Evolutionary conservation across 2,888 invertebrate species (phyloP), one percentile per base, ranked within the genome.

Genomic region (Nebria brevicollis): DNA sequence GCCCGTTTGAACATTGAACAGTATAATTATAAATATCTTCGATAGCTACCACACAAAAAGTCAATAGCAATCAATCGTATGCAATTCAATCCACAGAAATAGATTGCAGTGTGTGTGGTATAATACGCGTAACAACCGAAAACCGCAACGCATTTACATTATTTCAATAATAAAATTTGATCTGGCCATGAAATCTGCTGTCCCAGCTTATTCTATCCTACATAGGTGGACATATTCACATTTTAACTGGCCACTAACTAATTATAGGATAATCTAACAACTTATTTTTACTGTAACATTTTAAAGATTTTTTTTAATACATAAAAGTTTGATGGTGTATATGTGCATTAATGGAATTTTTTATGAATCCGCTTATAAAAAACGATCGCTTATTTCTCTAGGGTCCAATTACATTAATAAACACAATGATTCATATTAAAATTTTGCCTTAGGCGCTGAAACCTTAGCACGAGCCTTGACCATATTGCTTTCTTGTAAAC

Each of bases 101-200:
- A 11, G 54, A 54, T 54, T 54, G 54, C 54, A 54, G 54, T 54
- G 54, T 54, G 54, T 54, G 7, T 25, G 70, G 25, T 26, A 70
- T 70, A 70, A 70, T 70, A 41, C 13, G 25, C 15, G 66, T 73
- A 65, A 73, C 73, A 66, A 73, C 4, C 77, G 15, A 72, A 78
- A 73, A 66, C 77, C 72, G 77, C 72, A 72, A 25, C 72, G 64
- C 72, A 78, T 78, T 78, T 73, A 66, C 78, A 73, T 78, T 78
- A 78, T 66, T 78, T 54, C 78, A 72, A 73, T 78, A 78, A 78
- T 78, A 78, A 78, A 73, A 64, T 78, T 78, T 78, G 78, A 78
- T 73, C 73, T 66, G 73, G 72, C 73, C 73, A 78, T 78, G 78
- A 73, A 78, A 78, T 78, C 73, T 34, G 65, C 34, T 43, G 70